Evolutionary conservation across 1,140 invertebrate genomes (phyloP).

Genomic region (Oscheius sp.): DNA sequence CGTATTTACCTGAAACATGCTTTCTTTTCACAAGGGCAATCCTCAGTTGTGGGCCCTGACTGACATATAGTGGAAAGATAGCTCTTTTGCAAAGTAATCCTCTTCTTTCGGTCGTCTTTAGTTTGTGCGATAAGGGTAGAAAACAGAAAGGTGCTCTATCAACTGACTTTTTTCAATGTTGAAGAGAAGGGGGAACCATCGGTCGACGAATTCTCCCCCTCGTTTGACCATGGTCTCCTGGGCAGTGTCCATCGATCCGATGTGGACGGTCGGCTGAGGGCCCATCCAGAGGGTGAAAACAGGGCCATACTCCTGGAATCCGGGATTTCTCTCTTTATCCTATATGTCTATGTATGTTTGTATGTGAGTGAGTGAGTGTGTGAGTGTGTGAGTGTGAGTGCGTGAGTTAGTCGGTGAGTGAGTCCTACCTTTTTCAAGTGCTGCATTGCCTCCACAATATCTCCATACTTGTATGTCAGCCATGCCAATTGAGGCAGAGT

Average conservation of each 20-base stretch:
- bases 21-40: no score
- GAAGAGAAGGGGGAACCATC: not conserved
- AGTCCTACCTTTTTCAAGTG: slow-evolving; percentile 2
- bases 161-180: slow-evolving; percentile 8
- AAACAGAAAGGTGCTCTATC: no score
- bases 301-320: slow-evolving; percentile 14
- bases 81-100: no score
- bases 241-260: slow-evolving; percentile 4
- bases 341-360: no score
- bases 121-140: no score
- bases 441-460: not conserved
- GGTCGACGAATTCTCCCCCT: slow-evolving; percentile 1
- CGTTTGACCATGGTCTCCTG: slow-evolving; percentile 22
- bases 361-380: no score
- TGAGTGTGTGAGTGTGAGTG: no score
- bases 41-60: no score
- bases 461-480: not conserved
- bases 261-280: not conserved
- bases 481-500: slow-evolving; percentile 15
- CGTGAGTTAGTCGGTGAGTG: no score
- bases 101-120: no score
- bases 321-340: no score
- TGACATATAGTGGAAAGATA: no score
- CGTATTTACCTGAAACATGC: slow-evolving; percentile 39
- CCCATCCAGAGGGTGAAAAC: slow-evolving; percentile 30